Conservation (phyloP, 2,113 vertebrate genomes). For the Misgurnus mizolepis region DNA sequence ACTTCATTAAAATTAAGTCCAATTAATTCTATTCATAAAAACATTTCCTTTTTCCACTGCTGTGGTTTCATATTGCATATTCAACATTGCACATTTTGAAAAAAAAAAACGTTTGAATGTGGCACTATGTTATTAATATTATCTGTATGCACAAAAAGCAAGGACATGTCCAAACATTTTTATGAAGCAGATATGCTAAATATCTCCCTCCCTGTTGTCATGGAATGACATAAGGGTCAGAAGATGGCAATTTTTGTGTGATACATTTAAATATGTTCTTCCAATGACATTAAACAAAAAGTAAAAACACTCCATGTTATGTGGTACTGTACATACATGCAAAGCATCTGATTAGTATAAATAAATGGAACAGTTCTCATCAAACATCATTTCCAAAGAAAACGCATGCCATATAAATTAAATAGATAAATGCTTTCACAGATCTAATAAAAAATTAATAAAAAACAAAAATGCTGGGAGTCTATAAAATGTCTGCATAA, state of each 20-base stretch:
- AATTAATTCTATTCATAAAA: background rate
- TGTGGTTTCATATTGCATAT: background rate
- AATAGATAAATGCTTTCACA: constrained; percentile 25
- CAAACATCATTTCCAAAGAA: constrained; percentile 11
- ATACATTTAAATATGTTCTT: too few species aligned
- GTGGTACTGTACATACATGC: constrained; percentile 15
- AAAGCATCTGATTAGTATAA: constrained; percentile 6
- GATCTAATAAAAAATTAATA: background rate
- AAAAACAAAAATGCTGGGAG: background rate
- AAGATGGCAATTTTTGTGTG: too few species aligned
- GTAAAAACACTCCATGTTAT: background rate
- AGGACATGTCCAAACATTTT: too few species aligned
- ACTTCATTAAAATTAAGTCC: background rate
- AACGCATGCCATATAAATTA: constrained; percentile 18
- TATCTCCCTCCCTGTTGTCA: too few species aligned
- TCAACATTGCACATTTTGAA: too few species aligned
- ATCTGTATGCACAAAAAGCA: too few species aligned
- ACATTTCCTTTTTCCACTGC: background rate
- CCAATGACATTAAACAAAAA: too few species aligned
- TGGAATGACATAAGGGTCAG: too few species aligned
- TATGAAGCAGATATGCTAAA: too few species aligned
- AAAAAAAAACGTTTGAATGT: too few species aligned
- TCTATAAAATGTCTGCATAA: constrained; percentile 21
- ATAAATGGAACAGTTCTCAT: constrained; percentile 45
- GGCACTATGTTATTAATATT: too few species aligned